Evolutionary conservation across 2,888 invertebrate species (phyloP), one percentile per base, ranked within the genome.

Genomic region (Willowsia nigromaculata): DNA sequence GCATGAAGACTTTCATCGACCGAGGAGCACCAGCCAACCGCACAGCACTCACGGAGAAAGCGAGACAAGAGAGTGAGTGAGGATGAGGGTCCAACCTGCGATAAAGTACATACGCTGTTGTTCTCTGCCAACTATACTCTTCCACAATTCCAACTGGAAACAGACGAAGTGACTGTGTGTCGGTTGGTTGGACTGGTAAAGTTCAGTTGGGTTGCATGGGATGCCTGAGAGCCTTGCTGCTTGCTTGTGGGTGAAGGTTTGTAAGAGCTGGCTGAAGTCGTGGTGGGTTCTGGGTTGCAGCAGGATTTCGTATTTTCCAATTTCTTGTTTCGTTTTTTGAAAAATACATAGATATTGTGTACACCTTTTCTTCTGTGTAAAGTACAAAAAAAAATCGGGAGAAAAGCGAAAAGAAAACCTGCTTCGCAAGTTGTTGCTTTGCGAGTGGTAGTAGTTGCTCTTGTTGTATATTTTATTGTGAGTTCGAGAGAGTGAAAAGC

Each of bases 1-100:
- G 88, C 88, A 88, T 88, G 88, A 88, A 88, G 88, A 88, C 88
- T 88, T 88, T 88, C 88, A 88, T 88, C 88, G 88, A 88, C 88
- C 88, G 83, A 88, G 78, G 83, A 88, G 84, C 88, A 76, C 76
- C 88, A 88, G 84, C 88, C 88, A 88, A 83, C 83, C 88, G 84
- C 83, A 88, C 88, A 88, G 62, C 83, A 76, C 88, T 83, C 81
- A 82, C 82, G 71, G 83, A 81, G 81, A 88, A 82, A 83, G 83
- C 56, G 62, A 76, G 62, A 76, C 62, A 85, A 62, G 47, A 81
- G 56, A 71, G 82, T 37, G 43, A 71, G 74, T 71, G 89, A 85
- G 40, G 40, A 81, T 81, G 89, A 80, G 71, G 81, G 88, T 85
- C 80, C 88, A 82, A 84, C 27, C 71, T 78, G 50, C 33, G 74